Evolutionary conservation across 2,113 vertebrate genomes (phyloP), one percentile per base, ranked within the genome.

Genomic region (Strix uralensis): DNA sequence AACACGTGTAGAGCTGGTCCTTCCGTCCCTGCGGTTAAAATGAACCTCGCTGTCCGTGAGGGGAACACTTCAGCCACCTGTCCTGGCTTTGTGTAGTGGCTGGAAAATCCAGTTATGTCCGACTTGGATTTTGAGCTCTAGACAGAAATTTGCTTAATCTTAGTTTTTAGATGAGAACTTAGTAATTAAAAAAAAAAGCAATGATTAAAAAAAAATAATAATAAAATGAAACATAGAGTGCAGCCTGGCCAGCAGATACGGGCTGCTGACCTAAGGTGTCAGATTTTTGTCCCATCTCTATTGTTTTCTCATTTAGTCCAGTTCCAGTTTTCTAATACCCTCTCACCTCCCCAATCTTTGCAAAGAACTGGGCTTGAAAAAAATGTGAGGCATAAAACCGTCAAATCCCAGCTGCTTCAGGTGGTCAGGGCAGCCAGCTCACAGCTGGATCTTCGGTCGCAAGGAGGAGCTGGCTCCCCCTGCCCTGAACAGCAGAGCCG

Each of bases 401-500:
- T 14, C 40, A 9, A 7, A 4, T 12, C n/a, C 16, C 34, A 6
- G 19, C 67, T 58, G 49, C 36, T 40, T 12, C 32, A 3, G 25
- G 3, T 7, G 4, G 32, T 13, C 11, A 32, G 66, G 66, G 61
- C 54, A 32, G 21, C 0, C 0, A n/a, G 72, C n/a, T 54, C 11
- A 7, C 17, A 13, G 69, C n/a, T 6, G 10, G 11, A 15, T 47
- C 34, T 30, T 38, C 3, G 0, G 26, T 6, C 0, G 0, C 44
- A 21, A 36, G 61, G n/a, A 61, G 27, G 42, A 36, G 32, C 7
- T 19, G 70, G 29, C 18, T 78, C 69, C 62, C 20, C 40, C 17
- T 30, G 42, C n/a, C 32, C 3, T 1, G 29, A 4, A 10, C 5
- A 7, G 26, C 49, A 7, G 3, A 16, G 36, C 34, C 11, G 0